Percentiles rank a stretch among this genome's conserved stretches.
Conservation (phyloP, 2,113 vertebrate species). For the Mustela lutreola region DNA sequence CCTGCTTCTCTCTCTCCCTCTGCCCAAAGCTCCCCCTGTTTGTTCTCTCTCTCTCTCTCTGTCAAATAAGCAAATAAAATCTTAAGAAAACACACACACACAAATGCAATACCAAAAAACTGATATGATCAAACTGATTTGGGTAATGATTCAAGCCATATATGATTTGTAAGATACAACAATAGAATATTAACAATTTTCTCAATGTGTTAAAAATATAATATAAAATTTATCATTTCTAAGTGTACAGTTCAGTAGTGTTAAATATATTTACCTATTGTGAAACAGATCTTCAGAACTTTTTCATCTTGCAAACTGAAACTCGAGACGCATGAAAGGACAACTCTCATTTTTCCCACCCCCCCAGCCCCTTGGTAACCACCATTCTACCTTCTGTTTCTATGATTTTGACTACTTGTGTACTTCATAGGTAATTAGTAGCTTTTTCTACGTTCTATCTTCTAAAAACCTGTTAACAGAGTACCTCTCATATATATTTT, state of each 20-base stretch:
- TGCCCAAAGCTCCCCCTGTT: too few relatives aligned
- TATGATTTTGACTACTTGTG: background rate
- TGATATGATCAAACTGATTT: background rate
- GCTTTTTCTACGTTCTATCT: background rate
- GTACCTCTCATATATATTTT: background rate
- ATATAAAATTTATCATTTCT: background rate
- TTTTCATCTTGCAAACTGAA: background rate
- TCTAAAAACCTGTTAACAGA: background rate
- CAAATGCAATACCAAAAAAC: background rate
- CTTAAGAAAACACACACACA: too few relatives aligned
- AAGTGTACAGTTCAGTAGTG: background rate
- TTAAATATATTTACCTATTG: background rate
- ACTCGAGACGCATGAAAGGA: background rate
- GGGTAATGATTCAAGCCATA: background rate
- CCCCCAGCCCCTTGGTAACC: background rate
- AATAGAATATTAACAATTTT: background rate
- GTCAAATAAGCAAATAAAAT: background rate
- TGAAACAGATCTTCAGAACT: background rate
- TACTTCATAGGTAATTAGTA: background rate
- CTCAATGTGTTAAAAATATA: background rate
- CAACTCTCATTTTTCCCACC: background rate
- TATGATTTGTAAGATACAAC: background rate
- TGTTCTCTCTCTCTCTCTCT: too few relatives aligned
- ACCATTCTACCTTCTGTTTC: background rate
- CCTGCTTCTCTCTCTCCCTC: too few relatives aligned